Base-by-base conservation (phyloP, 2,888 invertebrate genomes). In the Pardosa pseudoannulata region DNA sequence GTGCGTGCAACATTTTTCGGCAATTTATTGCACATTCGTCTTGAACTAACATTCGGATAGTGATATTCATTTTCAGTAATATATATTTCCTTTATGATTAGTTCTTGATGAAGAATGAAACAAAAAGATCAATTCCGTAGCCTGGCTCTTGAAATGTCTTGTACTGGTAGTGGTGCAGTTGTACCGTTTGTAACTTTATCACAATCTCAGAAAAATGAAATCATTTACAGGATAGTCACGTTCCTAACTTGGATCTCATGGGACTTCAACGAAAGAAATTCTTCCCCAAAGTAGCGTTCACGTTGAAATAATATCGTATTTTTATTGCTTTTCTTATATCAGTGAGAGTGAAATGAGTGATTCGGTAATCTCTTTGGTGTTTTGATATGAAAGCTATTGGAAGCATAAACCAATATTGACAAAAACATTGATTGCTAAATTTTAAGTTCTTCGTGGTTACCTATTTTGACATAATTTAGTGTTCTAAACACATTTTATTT, bases 141-240 rank as follows among this genome's bases (percentile, higher is more conserved):
- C 16, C 11, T 46, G 2, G n/a, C 2, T 46, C n/a, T 11, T n/a
- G 46, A 46, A 46, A 46, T 46, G 5, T 11, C 6, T 11, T 16
- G 11, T 16, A 46, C 2, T 16, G 46, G 2, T 9, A 16, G n/a
- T 46, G 13, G 46, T 6, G 9, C 5, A 16, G 13, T 11, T 11
- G 11, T 46, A 2, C n/a, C 2, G 11, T 46, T 46, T 46, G 46
- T 16, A 46, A 46, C 46, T 46, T 46, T 46, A 46, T 46, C 46
- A 46, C 16, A 65, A 31, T 65, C 65, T 65, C 29, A 36, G 29
- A 39, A 71, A 72, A 62, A 79, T 36, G 1, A 41, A 71, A 31
- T 65, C 71, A 79, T 79, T 79, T 79, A 32, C 71, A 79, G 71
- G 79, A 36, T 41, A 71, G 79, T 79, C 79, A 79, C 79, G 79